Evolutionary conservation across 2,113 vertebrate genomes (phyloP).

Genomic region (Tenrec ecaudatus): DNA sequence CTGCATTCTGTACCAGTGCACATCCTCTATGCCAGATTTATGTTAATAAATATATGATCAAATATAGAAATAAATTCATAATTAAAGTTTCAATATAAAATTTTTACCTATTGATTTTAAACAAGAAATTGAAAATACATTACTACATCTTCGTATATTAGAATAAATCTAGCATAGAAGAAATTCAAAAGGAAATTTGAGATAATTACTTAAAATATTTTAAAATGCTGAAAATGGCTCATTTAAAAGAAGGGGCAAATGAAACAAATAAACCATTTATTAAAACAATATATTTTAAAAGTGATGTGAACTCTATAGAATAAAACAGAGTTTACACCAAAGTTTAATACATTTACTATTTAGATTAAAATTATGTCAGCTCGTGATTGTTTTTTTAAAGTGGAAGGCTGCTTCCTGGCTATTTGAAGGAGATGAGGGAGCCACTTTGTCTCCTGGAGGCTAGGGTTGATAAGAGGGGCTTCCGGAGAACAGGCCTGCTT

Average conservation of each 20-base stretch:
- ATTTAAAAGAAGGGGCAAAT: background rate
- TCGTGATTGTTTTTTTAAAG: background rate
- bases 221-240: background rate
- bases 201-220: background rate
- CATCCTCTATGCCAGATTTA: too few species aligned
- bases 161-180: background rate
- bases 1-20: too few species aligned
- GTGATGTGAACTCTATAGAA: background rate
- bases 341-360: background rate
- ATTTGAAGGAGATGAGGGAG: background rate
- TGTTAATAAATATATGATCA: too few species aligned
- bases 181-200: slow-evolving; percentile 4
- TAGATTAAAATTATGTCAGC: background rate
- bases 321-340: background rate
- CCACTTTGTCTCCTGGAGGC: background rate
- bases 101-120: background rate
- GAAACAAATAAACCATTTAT: background rate
- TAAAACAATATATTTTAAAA: background rate
- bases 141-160: background rate
- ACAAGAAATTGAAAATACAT: background rate
- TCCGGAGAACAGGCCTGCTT: background rate
- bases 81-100: background rate
- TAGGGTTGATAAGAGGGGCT: background rate
- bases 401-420: background rate
- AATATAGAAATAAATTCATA: too few species aligned